Base-by-base conservation (phyloP, 2,888 invertebrate genomes). In the Meteorus cinctellus region DNA sequence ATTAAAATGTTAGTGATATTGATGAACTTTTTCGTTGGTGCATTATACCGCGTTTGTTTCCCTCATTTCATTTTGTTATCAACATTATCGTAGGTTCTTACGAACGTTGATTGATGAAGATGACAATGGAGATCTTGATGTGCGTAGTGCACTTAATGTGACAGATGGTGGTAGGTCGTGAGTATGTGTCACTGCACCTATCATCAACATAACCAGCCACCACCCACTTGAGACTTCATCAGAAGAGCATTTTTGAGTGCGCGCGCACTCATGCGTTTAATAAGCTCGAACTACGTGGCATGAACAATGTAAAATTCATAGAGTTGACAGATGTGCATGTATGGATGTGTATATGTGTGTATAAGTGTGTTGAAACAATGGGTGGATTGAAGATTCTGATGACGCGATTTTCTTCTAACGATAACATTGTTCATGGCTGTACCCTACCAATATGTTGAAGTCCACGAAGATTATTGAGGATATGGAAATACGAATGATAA, bases 211-310 rank as follows among this genome's bases (percentile, higher is more conserved):
- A 55, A 55, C 55, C 19, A 55, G 19, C 48, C 48, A 48, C 55
- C 19, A 19, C 19, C 34, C 72, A 72, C 76, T 76, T 55, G 72
- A 72, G 76, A 72, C 72, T 76, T 36, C 72, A 68, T 59, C 45
- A 48, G 36, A 60, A 34, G 55, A 34, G 55, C 34, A 55, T 69
- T 69, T 34, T 1, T 36, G 19, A 41, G 55, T 5, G 12, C 8
- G 65, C 16, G 41, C 31, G 55, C 34, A 19, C 63, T 72, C 34
- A n/a, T 59, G 41, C 45, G 67, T 67, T 51, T 73, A 73, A 67
- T 66, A 73, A 73, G 60, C 66, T 29, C 67, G 59, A 67, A 73
- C 67, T 67, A 67, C 73, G 62, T 67, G 66, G 66, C 36, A 68
- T 70, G 70, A 62, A 70, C 69, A 75, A 70, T 75, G 45, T 48